These are phyloP conservation scores for Poecilus cupreus DNA, from an alignment of 2,888 invertebrate genomes.

Conservation along the genomic window DNA sequence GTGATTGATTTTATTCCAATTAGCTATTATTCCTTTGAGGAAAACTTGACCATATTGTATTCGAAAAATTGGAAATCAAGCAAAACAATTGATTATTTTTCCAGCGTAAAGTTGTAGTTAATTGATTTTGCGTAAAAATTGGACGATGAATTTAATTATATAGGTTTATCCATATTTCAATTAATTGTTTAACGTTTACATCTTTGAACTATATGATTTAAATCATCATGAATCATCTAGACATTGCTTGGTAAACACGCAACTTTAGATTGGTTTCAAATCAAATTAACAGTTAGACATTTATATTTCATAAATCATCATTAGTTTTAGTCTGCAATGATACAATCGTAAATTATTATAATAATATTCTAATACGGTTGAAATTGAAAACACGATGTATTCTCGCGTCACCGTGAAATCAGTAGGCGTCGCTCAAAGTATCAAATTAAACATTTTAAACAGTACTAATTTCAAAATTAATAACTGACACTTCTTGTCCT, in stretches of 20 bases:
- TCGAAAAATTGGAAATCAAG: no score
- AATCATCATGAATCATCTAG: slow-evolving; percentile 3
- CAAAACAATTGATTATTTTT: no score
- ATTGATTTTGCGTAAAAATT: background rate
- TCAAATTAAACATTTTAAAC: background rate
- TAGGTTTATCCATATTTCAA: background rate
- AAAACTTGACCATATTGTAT: no score
- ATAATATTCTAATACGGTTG: background rate
- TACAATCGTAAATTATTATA: background rate
- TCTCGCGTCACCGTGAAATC: background rate
- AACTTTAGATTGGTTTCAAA: slow-evolving; percentile 8
- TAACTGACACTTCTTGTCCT: background rate
- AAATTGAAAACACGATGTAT: background rate
- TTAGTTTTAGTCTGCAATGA: slow-evolving; percentile 24
- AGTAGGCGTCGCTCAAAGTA: background rate
- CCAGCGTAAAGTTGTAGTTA: background rate
- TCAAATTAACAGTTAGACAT: slow-evolving; percentile 11
- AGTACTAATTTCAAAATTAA: background rate
- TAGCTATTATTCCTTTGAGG: no score
- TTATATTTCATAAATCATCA: slow-evolving; percentile 38
- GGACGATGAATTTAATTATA: background rate
- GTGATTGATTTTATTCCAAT: no score
- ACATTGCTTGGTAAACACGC: background rate
- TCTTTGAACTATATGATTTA: slow-evolving; percentile 3
- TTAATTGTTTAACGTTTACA: slow-evolving; percentile 1